Evolutionary conservation across 2,888 invertebrate genomes (phyloP), one percentile per base, ranked within the genome.

Genomic region (Aspidapion aeneum): DNA sequence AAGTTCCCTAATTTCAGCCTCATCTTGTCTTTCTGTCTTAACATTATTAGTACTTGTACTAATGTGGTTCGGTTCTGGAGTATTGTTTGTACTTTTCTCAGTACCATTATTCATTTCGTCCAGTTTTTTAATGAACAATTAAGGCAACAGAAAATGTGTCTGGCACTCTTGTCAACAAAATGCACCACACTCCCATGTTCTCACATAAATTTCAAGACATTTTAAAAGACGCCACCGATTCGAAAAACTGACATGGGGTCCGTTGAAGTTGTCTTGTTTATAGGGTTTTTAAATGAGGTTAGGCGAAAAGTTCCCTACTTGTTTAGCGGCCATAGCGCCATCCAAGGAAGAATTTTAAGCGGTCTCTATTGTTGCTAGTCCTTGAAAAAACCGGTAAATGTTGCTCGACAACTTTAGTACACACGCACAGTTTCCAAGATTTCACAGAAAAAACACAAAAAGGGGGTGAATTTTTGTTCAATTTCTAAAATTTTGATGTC

Each of bases 1-100:
- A 82, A 94, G 77, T 80, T 91, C 93, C 75, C 88, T 84, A 76
- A 94, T 94, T 83, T 94, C 94, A 71, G 91, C 91, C 79, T 94
- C 94, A 83, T 94, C 93, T 68, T 88, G 88, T 78, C 87, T 83
- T 81, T 91, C 91, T 71, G 88, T 86, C 79, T 90, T 90, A 68
- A 90, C 86, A 60, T 35, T 63, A 49, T 55, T 68, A 22, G 57
- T 63, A 35, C 61, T 48, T 18, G 51, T 18, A 51, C 19, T 63
- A 56, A 18, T 61, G 51, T 50, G 52, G 12, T 35, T 35, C 12
- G 35, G 35, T 12, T 35, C 55, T 35, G 60, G 51, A 9, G 61
- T 59, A 57, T 59, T 63, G 51, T 49, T 65, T 21, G 65, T 61
- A 60, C 61, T 63, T 52, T 22, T 63, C 18, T 64, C 66, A n/a